A percentile compares a stretch with the other conserved stretches of the same genome.
These are phyloP conservation scores for Elephantulus edwardii DNA, from an alignment of 2,113 vertebrate species.

Conservation along the genomic window DNA sequence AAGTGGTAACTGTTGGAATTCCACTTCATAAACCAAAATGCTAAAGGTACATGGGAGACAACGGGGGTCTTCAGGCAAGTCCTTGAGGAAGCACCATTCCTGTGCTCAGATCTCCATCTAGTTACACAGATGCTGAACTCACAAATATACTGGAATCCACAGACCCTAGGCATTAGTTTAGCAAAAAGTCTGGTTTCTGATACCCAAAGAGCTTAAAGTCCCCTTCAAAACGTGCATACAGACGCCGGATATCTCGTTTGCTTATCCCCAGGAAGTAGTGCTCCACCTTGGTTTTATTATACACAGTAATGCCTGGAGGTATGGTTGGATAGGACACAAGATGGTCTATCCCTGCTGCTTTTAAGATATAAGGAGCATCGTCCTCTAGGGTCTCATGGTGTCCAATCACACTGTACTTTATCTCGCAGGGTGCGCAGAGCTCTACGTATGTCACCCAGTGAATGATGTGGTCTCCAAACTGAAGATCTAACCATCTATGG, in stretches of 20 bases:
- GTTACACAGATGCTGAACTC: slow-evolving; percentile 33
- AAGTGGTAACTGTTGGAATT: neutral
- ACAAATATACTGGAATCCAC: slow-evolving; percentile 41
- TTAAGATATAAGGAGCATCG: slow-evolving; percentile 93
- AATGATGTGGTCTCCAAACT: slow-evolving; percentile 96
- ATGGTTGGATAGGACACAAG: slow-evolving; percentile 95
- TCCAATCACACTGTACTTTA: slow-evolving; percentile 91
- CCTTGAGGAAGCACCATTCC: slow-evolving; percentile 41
- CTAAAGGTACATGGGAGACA: neutral
- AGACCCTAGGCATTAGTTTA: slow-evolving; percentile 83
- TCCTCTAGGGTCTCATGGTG: slow-evolving; percentile 97
- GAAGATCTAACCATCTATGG: slow-evolving; percentile 89
- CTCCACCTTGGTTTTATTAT: slow-evolving; percentile 96
- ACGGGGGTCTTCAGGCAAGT: slow-evolving; percentile 58
- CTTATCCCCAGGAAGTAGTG: slow-evolving; percentile 93
- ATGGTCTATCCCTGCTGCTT: slow-evolving; percentile 89
- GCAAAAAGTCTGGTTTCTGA: slow-evolving; percentile 91
- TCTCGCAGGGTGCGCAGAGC: slow-evolving; percentile 96
- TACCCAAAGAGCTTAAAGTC: slow-evolving; percentile 98
- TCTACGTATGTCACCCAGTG: slow-evolving; percentile 96
- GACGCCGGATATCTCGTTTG: slow-evolving; percentile 92
- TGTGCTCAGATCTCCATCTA: slow-evolving; percentile 53
- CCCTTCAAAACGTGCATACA: slow-evolving; percentile 91
- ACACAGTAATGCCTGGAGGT: slow-evolving; percentile 94
- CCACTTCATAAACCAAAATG: neutral